Evolutionary conservation across 2,888 invertebrate genomes (phyloP).

Genomic region (Leucoma salicis): DNA sequence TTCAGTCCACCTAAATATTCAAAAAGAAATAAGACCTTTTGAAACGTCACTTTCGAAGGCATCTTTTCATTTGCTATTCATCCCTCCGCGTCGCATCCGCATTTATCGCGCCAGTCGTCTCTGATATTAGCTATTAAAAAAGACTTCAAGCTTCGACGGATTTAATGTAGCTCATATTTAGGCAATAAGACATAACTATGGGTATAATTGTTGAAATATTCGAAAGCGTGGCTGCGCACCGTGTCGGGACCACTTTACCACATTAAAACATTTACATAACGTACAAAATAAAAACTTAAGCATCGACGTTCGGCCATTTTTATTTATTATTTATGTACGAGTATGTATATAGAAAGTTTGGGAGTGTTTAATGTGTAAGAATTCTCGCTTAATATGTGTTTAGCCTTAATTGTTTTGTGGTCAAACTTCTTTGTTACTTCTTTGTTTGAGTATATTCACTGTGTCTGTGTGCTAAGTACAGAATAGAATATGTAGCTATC

Average conservation of each 20-base stretch:
- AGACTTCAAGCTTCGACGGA: too few species aligned
- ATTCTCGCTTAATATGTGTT: neutral
- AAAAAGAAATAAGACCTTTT: too few species aligned
- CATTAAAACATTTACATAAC: slow-evolving; percentile 37
- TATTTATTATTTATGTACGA: slow-evolving; percentile 7
- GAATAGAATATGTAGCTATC: too few species aligned
- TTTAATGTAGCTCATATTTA: neutral
- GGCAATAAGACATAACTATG: slow-evolving; percentile 21
- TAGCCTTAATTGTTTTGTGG: slow-evolving; percentile 3
- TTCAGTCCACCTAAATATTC: too few species aligned
- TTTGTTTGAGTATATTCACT: too few species aligned
- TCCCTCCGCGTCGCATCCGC: too few species aligned
- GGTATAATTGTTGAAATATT: slow-evolving; percentile 30
- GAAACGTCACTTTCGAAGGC: too few species aligned
- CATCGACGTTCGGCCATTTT: slow-evolving; percentile 1
- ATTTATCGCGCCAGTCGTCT: too few species aligned
- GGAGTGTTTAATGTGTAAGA: neutral
- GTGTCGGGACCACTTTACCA: slow-evolving; percentile 21
- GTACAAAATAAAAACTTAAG: slow-evolving; percentile 5
- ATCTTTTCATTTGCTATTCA: too few species aligned
- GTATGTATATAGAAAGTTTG: slow-evolving; percentile 5
- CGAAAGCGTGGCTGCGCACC: slow-evolving; percentile 33
- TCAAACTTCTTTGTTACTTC: neutral
- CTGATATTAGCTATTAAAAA: too few species aligned
- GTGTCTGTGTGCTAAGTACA: too few species aligned